Conservation (phyloP, 2,888 invertebrate genomes). For the Cheilosia variabilis region DNA sequence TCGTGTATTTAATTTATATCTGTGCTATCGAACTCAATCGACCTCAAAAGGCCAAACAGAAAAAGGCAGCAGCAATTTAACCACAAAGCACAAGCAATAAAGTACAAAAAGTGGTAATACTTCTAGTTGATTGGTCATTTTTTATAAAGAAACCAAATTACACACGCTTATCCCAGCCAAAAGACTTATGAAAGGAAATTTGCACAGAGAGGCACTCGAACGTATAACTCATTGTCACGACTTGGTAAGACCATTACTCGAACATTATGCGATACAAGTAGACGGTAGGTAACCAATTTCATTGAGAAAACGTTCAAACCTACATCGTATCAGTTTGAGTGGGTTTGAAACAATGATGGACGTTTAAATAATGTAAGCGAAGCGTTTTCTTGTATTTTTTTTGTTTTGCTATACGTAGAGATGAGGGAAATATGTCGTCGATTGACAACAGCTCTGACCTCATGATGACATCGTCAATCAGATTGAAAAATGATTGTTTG, state of each 20-base stretch:
- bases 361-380: not conserved
- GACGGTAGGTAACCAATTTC: constrained; percentile 2
- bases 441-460: not conserved
- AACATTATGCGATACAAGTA: constrained; percentile 15
- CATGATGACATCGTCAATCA: not conserved
- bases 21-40: constrained; percentile 5
- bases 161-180: not conserved
- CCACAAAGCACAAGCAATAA: constrained; percentile 33
- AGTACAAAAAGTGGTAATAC: constrained; percentile 25
- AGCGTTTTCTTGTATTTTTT: not conserved
- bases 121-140: constrained; percentile 27
- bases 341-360: not conserved
- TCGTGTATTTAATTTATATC: not conserved
- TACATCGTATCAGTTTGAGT: not conserved
- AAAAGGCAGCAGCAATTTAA: constrained; percentile 7
- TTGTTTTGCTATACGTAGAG: not conserved
- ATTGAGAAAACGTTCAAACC: not conserved
- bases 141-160: not conserved
- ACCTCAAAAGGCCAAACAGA: not conserved
- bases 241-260: constrained; percentile 6
- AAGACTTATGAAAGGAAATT: constrained; percentile 18
- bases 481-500: not conserved
- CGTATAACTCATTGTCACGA: constrained; percentile 34
- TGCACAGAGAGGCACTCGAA: constrained; percentile 3
- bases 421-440: not conserved